Percentiles rank a stretch among this genome's conserved stretches.
phyloP scores from a whole-genome alignment of 92 coral and sea anemone genomes.

The Galaxea fascicularis region DNA sequence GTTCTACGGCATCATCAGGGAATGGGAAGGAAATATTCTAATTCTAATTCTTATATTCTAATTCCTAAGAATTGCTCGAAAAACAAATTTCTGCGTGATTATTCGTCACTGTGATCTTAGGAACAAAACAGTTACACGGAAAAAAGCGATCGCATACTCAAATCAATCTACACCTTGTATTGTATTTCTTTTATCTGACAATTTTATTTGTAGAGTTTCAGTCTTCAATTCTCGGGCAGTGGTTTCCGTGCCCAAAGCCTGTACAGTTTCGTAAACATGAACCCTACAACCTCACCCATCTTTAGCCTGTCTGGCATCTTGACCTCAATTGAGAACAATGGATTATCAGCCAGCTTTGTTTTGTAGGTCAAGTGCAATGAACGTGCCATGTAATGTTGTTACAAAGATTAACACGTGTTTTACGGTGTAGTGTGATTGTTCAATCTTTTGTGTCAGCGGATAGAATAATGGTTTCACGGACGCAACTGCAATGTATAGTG shows the following conservation, averaged over 20 bases:
- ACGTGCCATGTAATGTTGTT: neutral
- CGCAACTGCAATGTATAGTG: too few species aligned
- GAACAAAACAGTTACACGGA: too few species aligned
- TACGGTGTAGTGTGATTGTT: neutral
- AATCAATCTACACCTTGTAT: too few species aligned
- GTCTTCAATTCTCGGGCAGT: neutral
- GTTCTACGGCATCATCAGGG: too few species aligned
- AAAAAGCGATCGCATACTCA: too few species aligned
- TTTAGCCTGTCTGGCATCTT: neutral
- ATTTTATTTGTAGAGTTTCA: too few species aligned
- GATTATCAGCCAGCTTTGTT: neutral
- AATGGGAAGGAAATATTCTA: too few species aligned
- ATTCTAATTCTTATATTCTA: too few species aligned
- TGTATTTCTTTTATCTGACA: too few species aligned
- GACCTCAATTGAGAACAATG: conserved; percentile 25
- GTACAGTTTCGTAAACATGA: neutral
- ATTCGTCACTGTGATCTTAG: neutral
- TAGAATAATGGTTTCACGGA: too few species aligned
- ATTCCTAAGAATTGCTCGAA: neutral
- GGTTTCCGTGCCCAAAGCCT: neutral
- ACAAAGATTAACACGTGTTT: conserved; percentile 10
- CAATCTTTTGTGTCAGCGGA: neutral
- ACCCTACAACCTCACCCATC: neutral
- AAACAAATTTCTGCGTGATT: neutral
- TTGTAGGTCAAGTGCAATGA: neutral